phyloP scores from a whole-genome alignment of 2,797 vertebrate species.

The Urocyon cinereoargenteus region DNA sequence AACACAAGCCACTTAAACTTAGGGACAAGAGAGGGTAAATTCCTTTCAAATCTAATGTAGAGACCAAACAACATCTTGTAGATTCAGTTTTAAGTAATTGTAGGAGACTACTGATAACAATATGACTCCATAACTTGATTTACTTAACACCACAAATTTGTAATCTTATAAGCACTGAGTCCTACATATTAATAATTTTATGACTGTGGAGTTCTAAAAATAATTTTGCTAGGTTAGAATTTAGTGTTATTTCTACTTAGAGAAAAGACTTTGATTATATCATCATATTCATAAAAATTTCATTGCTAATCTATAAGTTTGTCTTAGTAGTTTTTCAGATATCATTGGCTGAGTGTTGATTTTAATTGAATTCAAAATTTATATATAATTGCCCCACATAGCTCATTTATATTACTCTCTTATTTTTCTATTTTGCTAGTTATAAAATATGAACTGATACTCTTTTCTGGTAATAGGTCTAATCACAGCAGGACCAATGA shows the following conservation, averaged over 20 bases:
- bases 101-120: neutral
- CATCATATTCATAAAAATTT: neutral
- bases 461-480: neutral
- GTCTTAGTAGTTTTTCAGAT: neutral
- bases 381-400: neutral
- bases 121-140: neutral
- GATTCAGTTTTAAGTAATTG: neutral
- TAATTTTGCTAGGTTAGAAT: neutral
- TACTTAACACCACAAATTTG: neutral
- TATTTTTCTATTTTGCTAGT: neutral
- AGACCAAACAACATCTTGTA: neutral
- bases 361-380: constrained; percentile 55
- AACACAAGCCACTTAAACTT: neutral
- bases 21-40: neutral
- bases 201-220: neutral
- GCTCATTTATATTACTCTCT: neutral
- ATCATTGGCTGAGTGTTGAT: neutral
- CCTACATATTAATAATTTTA: neutral
- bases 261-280: neutral
- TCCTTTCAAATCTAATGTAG: neutral
- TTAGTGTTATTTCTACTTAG: neutral
- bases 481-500: neutral
- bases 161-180: neutral
- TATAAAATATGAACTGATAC: constrained; percentile 1
- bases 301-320: neutral